These are phyloP conservation scores for Hormaphis cornu DNA, from an alignment of 1,140 invertebrate species.

Conservation along the genomic window DNA sequence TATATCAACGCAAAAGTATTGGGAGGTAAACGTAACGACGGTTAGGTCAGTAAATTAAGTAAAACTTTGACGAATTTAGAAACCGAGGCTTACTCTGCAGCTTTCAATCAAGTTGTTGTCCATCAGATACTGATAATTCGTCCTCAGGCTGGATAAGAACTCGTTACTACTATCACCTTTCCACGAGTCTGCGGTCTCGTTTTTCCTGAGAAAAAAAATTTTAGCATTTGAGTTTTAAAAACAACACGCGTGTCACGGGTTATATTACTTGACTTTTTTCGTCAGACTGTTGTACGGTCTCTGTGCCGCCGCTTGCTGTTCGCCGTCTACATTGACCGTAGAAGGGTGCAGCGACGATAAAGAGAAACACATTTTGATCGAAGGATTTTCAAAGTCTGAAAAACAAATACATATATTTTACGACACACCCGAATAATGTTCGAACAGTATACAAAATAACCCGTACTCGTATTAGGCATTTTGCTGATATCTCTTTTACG, in stretches of 20 bases:
- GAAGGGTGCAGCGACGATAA: slow-evolving; percentile 49
- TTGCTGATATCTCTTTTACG: neutral
- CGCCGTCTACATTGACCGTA: slow-evolving; percentile 46
- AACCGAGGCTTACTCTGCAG: slow-evolving; percentile 54
- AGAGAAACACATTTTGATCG: slow-evolving; percentile 49
- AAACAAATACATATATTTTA: neutral
- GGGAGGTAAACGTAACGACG: too few relatives aligned
- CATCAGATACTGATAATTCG: slow-evolving; percentile 88
- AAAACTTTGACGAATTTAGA: too few relatives aligned
- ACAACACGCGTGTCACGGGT: neutral
- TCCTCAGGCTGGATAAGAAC: slow-evolving; percentile 73
- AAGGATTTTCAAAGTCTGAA: slow-evolving; percentile 42
- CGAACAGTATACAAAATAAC: neutral
- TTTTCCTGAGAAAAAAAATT: slow-evolving; percentile 43
- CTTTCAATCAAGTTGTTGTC: slow-evolving; percentile 82
- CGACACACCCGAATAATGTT: too few relatives aligned
- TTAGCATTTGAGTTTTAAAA: neutral
- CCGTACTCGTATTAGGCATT: slow-evolving; percentile 22
- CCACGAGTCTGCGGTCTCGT: slow-evolving; percentile 48
- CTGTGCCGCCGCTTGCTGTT: slow-evolving; percentile 45
- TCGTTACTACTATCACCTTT: slow-evolving; percentile 56
- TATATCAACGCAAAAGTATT: too few relatives aligned
- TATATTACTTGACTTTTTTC: slow-evolving; percentile 26
- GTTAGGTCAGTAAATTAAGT: too few relatives aligned
- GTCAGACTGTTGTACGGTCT: slow-evolving; percentile 30